phyloP scores from a whole-genome alignment of 2,113 vertebrate genomes.

The Xenopus tropicalis region DNA sequence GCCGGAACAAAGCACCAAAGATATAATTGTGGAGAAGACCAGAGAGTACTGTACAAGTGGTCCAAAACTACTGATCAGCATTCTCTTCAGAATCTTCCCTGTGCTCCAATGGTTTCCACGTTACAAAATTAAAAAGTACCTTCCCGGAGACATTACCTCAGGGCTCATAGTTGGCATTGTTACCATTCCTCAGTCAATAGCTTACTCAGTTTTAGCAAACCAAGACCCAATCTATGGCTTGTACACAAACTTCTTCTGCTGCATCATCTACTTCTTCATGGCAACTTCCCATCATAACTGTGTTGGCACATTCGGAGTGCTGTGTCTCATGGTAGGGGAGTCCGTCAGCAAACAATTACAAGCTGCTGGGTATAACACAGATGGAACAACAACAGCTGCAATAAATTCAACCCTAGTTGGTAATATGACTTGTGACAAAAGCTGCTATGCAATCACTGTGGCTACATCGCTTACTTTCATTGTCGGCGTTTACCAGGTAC shows the following conservation, averaged over 20 bases:
- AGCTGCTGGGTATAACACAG: slow-evolving; percentile 45
- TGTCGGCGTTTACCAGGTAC: slow-evolving; percentile 60
- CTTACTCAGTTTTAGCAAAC: slow-evolving; percentile 58
- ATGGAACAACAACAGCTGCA: rapidly evolving
- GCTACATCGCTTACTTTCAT: slow-evolving; percentile 58
- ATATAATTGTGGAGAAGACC: slow-evolving; percentile 43
- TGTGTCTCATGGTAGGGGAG: slow-evolving; percentile 59
- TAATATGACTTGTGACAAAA: slow-evolving; percentile 50
- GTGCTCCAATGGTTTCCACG: slow-evolving; percentile 53
- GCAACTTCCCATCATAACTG: slow-evolving; percentile 55
- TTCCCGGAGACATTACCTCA: slow-evolving; percentile 55
- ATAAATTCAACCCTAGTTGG: slow-evolving; percentile 32
- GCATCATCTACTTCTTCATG: slow-evolving; percentile 50
- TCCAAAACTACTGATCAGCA: neutral
- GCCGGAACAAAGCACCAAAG: neutral
- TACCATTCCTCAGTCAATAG: slow-evolving; percentile 60
- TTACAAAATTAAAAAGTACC: slow-evolving; percentile 30
- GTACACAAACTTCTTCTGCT: slow-evolving; percentile 65
- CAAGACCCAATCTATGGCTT: slow-evolving; percentile 59
- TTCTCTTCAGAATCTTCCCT: slow-evolving; percentile 49
- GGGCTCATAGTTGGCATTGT: slow-evolving; percentile 59
- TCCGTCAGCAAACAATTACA: slow-evolving; percentile 56
- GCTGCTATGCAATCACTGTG: slow-evolving; percentile 60
- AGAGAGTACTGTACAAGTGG: slow-evolving; percentile 31
- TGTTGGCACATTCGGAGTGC: slow-evolving; percentile 55